Base-by-base conservation (phyloP, 2,113 vertebrate species). In the Nannobrachium achirus region DNA sequence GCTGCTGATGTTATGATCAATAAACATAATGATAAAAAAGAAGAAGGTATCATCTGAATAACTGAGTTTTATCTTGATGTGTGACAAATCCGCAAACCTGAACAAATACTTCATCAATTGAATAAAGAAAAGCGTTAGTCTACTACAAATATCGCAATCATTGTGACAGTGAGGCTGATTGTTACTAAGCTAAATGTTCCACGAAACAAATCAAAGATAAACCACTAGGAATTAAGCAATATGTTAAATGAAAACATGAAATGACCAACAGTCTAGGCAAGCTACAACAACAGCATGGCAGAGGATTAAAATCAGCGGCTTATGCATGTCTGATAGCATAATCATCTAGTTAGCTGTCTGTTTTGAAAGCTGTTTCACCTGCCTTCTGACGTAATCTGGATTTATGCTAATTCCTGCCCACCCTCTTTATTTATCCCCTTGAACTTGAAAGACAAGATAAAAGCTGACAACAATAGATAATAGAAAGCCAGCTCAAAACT, bases 191-290 rank as follows among this genome's bases (percentile, higher is more conserved):
- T 69, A 78, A 83, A 82, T 78, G 80, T 56, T 8, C 14, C 40
- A 33, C 45, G 6, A 3, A 48, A 45, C 61, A n/a, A n/a, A 33
- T 56, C 64, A 74, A 41, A n/a, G 1, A 52, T 19, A 71, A 69
- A 85, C 80, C 80, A 85, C 80, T 81, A 83, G 75, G 68, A 87
- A 86, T 74, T 84, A 74, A 78, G 48, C 65, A 62, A 60, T 58
- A 13, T 66, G 75, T 75, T 48, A 69, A 71, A 69, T 80, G 49
- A 55, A 56, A 75, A 73, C 56, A 78, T 84, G 75, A 63, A 79
- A 69, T 82, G 66, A 74, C 61, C 25, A 0, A 15, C 56, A 46
- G 56, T 74, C 63, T 61, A 64, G 73, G 78, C 60, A 66, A 78
- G 69, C 56, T 50, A 52, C 56, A 40, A 53, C 57, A 56, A 66